These are phyloP conservation scores for Cryptomyrus ogoouensis DNA, from an alignment of 2,113 vertebrate species.

Conservation along the genomic window DNA sequence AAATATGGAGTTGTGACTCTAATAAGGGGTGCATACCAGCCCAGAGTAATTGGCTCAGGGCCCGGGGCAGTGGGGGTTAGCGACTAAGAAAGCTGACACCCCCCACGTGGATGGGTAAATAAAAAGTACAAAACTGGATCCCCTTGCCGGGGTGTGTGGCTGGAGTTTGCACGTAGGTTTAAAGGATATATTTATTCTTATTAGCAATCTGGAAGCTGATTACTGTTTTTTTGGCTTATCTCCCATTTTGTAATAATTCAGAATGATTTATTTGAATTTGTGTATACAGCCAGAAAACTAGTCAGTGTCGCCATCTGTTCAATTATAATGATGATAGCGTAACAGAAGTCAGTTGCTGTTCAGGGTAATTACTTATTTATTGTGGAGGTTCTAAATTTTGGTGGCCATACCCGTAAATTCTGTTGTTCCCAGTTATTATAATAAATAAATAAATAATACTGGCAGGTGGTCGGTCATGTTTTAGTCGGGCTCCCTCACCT, in stretches of 20 bases:
- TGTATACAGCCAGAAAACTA: constrained; percentile 14
- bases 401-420: neutral
- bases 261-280: constrained; percentile 4
- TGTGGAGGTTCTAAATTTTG: neutral
- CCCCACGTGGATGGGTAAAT: neutral
- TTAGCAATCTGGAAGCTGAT: constrained; percentile 3
- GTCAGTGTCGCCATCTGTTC: constrained; percentile 28
- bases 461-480: neutral
- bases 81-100: neutral
- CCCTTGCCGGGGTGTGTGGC: neutral
- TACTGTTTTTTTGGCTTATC: neutral
- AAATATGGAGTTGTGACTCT: neutral
- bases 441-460: neutral
- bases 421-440: neutral
- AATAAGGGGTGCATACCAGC: neutral
- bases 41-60: neutral
- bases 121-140: constrained; percentile 9
- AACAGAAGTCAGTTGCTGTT: neutral
- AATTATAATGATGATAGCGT: constrained; percentile 13
- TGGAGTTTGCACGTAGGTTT: constrained; percentile 24
- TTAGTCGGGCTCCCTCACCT: neutral
- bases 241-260: constrained; percentile 7
- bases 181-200: constrained; percentile 31
- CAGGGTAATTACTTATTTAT: neutral
- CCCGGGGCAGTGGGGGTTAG: neutral